These are phyloP conservation scores for Xylocopa sonorina DNA, from an alignment of 1,140 invertebrate genomes.

Conservation along the genomic window DNA sequence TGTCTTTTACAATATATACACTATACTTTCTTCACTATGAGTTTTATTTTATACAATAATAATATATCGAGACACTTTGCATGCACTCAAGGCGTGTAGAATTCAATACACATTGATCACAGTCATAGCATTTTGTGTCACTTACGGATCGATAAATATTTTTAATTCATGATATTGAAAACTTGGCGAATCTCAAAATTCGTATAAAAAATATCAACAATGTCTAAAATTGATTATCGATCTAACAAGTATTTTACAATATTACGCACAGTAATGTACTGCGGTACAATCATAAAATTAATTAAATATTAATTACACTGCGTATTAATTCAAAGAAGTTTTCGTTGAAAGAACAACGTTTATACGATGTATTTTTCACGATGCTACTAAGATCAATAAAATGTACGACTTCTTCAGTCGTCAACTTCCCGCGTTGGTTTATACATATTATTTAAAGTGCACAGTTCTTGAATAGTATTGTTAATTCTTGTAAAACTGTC, in stretches of 20 bases:
- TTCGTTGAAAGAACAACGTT: conserved; percentile 20
- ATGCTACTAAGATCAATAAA: conserved; percentile 30
- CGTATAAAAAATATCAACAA: conserved; percentile 27
- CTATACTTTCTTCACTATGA: conserved; percentile 24
- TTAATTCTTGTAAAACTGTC: conserved; percentile 82
- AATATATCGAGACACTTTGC: conserved; percentile 33
- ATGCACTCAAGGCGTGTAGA: conserved; percentile 26
- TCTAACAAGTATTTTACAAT: not conserved
- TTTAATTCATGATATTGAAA: conserved; percentile 30
- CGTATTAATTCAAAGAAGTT: conserved; percentile 23
- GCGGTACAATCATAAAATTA: conserved; percentile 45
- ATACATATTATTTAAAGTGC: conserved; percentile 75
- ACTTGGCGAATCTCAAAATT: conserved; percentile 7
- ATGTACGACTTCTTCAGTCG: conserved; percentile 38
- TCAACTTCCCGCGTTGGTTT: conserved; percentile 65
- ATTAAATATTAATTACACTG: conserved; percentile 47
- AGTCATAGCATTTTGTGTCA: conserved; percentile 50
- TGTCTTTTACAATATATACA: conserved; percentile 27
- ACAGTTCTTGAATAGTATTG: conserved; percentile 75
- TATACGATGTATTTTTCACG: conserved; percentile 20
- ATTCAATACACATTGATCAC: conserved; percentile 56
- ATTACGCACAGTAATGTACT: conserved; percentile 31
- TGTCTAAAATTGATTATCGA: conserved; percentile 5
- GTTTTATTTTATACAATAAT: conserved; percentile 35
- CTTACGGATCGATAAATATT: conserved; percentile 45